A percentile compares a stretch with the other conserved stretches of the same genome.
These are phyloP conservation scores for Gallinago media DNA, from an alignment of 2,113 vertebrate genomes.

Conservation along the genomic window DNA sequence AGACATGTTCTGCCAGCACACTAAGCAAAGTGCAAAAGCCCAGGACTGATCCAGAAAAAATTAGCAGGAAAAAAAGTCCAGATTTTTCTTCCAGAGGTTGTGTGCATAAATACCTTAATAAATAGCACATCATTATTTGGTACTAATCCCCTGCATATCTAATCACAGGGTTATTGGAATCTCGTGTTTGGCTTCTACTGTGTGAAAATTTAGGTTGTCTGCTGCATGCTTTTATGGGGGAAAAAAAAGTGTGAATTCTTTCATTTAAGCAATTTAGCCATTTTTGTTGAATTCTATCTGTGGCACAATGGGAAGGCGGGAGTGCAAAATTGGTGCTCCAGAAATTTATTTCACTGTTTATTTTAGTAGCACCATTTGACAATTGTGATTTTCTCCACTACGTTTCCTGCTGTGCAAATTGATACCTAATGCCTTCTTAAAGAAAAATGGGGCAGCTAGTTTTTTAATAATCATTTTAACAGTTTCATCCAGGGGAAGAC, in stretches of 20 bases:
- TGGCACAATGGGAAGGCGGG: not conserved
- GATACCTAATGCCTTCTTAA: conserved; percentile 11
- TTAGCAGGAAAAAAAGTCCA: not conserved
- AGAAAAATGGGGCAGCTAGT: conserved; percentile 21
- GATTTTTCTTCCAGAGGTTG: not conserved
- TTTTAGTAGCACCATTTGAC: not conserved
- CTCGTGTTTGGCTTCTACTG: not conserved
- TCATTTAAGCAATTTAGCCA: not conserved
- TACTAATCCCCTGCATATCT: not conserved
- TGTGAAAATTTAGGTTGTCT: not conserved
- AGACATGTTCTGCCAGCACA: not conserved
- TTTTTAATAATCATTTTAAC: conserved; percentile 53
- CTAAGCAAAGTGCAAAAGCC: not conserved
- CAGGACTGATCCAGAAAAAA: not conserved
- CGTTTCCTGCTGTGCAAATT: conserved; percentile 21
- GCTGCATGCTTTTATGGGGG: not conserved
- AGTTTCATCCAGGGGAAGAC: not conserved
- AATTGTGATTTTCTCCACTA: not conserved
- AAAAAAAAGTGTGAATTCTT: not conserved
- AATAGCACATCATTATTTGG: not conserved
- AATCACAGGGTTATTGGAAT: not conserved
- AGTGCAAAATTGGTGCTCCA: not conserved
- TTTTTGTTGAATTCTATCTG: not conserved
- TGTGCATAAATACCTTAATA: not conserved
- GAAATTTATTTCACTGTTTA: not conserved